Conservation (phyloP, 2,797 vertebrate genomes). For the Oreonectes daqikongensis region DNA sequence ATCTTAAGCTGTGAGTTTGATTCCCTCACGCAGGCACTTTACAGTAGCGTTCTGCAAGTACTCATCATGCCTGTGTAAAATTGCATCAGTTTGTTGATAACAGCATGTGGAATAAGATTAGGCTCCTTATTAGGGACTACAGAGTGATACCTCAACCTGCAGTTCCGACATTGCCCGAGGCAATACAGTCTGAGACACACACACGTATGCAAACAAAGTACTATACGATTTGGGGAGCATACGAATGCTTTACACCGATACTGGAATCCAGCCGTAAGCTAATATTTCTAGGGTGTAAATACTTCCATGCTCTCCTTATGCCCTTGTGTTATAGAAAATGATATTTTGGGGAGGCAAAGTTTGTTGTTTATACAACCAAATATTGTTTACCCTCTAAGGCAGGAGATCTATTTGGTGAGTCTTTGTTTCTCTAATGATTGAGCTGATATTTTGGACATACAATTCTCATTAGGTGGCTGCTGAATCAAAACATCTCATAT, state of each 20-base stretch:
- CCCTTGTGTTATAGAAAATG: constrained; percentile 33
- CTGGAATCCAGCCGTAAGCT: constrained; percentile 37
- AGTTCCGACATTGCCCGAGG: constrained; percentile 55
- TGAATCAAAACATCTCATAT: constrained; percentile 16
- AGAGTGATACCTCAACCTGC: constrained; percentile 59
- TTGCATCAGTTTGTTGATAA: constrained; percentile 61
- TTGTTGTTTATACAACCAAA: constrained; percentile 42
- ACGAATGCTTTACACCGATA: constrained; percentile 33
- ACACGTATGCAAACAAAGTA: constrained; percentile 30
- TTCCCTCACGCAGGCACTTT: constrained; percentile 27
- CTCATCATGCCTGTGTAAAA: constrained; percentile 43
- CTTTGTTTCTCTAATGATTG: constrained; percentile 48
- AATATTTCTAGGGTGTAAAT: constrained; percentile 43
- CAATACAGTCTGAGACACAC: constrained; percentile 44
- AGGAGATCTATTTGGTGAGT: constrained; percentile 38
- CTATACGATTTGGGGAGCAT: constrained; percentile 46
- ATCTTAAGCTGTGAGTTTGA: constrained; percentile 19
- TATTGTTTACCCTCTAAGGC: constrained; percentile 47
- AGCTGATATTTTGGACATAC: constrained; percentile 19
- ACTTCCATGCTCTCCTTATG: constrained; percentile 17
- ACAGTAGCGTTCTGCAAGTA: constrained; percentile 35
- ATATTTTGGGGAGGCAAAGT: constrained; percentile 24
- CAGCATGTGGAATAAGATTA: constrained; percentile 59
- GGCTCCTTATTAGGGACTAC: constrained; percentile 61
- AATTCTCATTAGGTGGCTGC: constrained; percentile 40